Evolutionary conservation across 2,888 invertebrate species (phyloP), one percentile per base, ranked within the genome.

Genomic region (Catotricha subobsoleta): DNA sequence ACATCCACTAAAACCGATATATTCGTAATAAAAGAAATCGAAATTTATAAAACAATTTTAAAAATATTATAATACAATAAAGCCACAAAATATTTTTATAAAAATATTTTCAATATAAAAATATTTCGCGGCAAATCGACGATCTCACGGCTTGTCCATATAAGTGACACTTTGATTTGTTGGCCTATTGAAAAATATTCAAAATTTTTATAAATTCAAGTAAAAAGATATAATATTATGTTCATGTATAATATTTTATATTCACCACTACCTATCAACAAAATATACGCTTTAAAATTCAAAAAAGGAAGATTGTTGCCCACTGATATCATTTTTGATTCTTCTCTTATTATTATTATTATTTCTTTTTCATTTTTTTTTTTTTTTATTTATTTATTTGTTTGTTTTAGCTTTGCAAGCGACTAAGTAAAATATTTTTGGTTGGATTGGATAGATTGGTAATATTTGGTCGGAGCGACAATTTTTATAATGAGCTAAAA

Each of bases 91-190:
- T 35, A 35, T 35, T 35, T 35, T 35, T 23, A 21, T 23, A 36
- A 19, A 36, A 36, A 36, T 36, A 36, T 36, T 36, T 36, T 20
- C 36, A 13, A 36, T 36, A 23, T 36, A 36, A 36, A 36, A 36
- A 23, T 36, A 21, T 36, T 36, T 21, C 39, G 33, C 29, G 21
- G 34, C 30, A 40, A 34, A 33, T 25, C 34, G 16, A 20, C 33
- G 40, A 40, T 40, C 40, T 40, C 40, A 40, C 40, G 40, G 40
- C 25, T 40, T 40, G 40, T 40, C 33, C 34, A 33, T 40, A 25
- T 40, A 34, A 40, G 40, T 40, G 40, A 40, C 40, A 40, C 40
- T 40, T 40, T 40, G 40, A 40, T 40, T 40, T 40, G 40, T 40
- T 40, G 25, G 40, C 34, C 40, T 34, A 40, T 40, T 40, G 40